Base-by-base conservation (phyloP, 2,888 invertebrate species). In the Agonum fuliginosum region DNA sequence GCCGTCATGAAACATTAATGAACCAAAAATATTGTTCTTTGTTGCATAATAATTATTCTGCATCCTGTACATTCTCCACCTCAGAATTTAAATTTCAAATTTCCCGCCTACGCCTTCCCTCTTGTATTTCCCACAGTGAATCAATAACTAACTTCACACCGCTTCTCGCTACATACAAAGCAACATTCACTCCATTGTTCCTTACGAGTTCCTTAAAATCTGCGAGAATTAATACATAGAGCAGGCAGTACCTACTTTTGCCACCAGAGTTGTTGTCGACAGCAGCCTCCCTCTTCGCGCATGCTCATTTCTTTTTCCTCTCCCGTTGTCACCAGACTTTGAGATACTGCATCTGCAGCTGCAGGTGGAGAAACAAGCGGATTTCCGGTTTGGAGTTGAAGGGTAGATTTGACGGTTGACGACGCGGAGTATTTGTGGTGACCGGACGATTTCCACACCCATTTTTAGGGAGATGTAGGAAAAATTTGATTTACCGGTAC, bases 371-470 rank as follows among this genome's bases (percentile, higher is more conserved):
- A 30, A 30, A n/a, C 27, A 30, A 2, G 58, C 2, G 1, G 30
- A 14, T 14, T 62, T 62, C 8, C 14, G 58, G 4, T 46, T 46
- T 6, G 17, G 46, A 8, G 14, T 27, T 1, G 27, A 27, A 30
- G 58, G 58, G 8, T 17, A 17, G 10, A 62, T 27, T 3, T 30
- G 27, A 1, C 17, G 19, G 8, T 30, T 62, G 0, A 30, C 19
- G 6, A 30, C 27, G 17, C 58, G 58, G 17, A 62, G 30, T 17
- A 62, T 3, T 14, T 27, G 27, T 17, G 58, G 58, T 3, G 20
- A 43, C 22, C 43, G 43, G 6, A 69, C 46, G 22, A 69, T 46
- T 46, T 69, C 69, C 10, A 69, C 69, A 69, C 69, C 69, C 69
- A 69, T 69, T 46, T 69, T 69, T 10, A 22, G 22, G 14, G 20